These are phyloP conservation scores for Periophthalmus modestus DNA, from an alignment of 2,113 vertebrate genomes.

Conservation along the genomic window DNA sequence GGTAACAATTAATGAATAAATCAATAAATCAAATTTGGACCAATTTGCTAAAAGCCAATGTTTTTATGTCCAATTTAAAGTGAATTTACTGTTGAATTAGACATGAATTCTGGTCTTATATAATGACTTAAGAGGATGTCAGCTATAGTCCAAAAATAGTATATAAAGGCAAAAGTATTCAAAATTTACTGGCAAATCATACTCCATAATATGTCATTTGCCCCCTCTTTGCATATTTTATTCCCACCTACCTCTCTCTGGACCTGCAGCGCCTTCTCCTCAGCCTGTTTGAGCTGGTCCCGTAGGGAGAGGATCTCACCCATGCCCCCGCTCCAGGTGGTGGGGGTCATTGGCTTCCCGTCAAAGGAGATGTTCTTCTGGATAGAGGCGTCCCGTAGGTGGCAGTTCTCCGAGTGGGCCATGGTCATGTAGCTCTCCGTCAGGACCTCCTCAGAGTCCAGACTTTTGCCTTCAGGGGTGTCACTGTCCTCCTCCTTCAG, in stretches of 20 bases:
- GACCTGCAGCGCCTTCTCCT: slow-evolving; percentile 79
- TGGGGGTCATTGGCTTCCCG: slow-evolving; percentile 74
- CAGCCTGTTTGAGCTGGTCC: slow-evolving; percentile 82
- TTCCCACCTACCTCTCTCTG: slow-evolving; percentile 77
- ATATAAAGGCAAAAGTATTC: neutral
- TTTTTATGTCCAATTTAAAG: no score
- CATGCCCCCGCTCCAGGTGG: slow-evolving; percentile 73
- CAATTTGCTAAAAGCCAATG: no score
- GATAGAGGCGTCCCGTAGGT: slow-evolving; percentile 76
- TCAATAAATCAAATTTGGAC: no score
- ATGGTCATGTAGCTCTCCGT: slow-evolving; percentile 70
- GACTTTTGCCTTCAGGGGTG: slow-evolving; percentile 46
- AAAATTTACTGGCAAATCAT: no score
- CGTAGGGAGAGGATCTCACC: slow-evolving; percentile 76
- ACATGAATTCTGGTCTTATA: no score
- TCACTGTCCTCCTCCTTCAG: slow-evolving; percentile 70
- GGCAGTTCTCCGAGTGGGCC: slow-evolving; percentile 66
- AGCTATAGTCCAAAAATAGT: no score
- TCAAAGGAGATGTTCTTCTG: slow-evolving; percentile 84
- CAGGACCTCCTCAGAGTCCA: slow-evolving; percentile 51
- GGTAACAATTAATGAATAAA: no score
- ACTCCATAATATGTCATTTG: neutral
- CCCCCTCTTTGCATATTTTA: neutral
- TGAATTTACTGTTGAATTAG: no score
- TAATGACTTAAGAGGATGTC: no score